Base-by-base conservation (phyloP, 1,140 invertebrate genomes). In the Lepidurus packardi region DNA sequence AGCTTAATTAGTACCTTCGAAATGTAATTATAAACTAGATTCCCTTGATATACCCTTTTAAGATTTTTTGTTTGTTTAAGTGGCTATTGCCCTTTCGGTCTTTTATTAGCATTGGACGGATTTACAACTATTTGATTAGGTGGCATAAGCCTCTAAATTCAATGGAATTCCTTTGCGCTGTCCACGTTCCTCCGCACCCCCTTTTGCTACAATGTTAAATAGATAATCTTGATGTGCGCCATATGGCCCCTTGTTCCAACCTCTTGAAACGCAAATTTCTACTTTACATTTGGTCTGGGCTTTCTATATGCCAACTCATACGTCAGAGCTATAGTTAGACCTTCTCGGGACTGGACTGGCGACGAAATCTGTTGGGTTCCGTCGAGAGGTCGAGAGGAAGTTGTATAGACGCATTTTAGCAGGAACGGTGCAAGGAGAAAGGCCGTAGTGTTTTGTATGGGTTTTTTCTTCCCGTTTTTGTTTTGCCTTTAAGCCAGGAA, bases 241-340 rank as follows among this genome's bases (percentile, higher is more conserved):
- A 65, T 65, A 65, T 65, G 53, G 16, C 53, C 53, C 53, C 53
- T 65, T 65, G 53, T 16, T 65, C 8, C 53, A 65, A 65, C 9
- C 53, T 65, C 53, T 65, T 65, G 53, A 65, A 65, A 13, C 16
- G 53, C 53, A 21, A 10, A 65, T n/a, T 21, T 65, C 21, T 65
- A 21, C n/a, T 16, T 65, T 65, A 21, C 53, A 21, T 65, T 34
- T 65, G 13, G 53, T n/a, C 21, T 13, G 53, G 53, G 53, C 13
- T 65, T 7, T 65, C 16, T 65, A 65, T 65, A 65, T 21, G 8
- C 53, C 13, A 65, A 65, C 53, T 65, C 53, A 21, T 65, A 65
- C 53, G 53, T 65, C 53, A 65, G 53, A 65, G 53, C 53, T 65
- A 65, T 65, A 65, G 53, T 65, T 65, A 65, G 53, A 65, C 53